Evolutionary conservation across 2,797 vertebrate species (phyloP).

Genomic region (Lagodon rhomboides): DNA sequence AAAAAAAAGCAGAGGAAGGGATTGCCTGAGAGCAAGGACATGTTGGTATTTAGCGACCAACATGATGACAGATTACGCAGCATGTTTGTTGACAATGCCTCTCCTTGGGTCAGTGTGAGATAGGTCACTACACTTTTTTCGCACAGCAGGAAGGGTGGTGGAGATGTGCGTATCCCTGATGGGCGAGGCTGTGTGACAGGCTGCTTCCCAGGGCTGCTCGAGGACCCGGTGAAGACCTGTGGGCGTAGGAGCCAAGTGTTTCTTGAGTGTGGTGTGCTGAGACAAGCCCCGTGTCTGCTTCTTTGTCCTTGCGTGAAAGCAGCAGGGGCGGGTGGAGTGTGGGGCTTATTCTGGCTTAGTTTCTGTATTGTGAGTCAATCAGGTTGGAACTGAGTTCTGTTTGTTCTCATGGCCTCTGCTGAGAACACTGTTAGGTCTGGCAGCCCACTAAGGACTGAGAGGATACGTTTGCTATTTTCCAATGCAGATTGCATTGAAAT

Average conservation of each 20-base stretch:
- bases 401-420: neutral
- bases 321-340: neutral
- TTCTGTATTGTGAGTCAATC: neutral
- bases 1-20: neutral
- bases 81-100: conserved; percentile 33
- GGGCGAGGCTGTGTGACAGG: conserved; percentile 38
- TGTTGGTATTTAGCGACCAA: conserved; percentile 45
- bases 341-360: neutral
- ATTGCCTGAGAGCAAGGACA: conserved; percentile 20
- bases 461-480: neutral
- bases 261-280: conserved; percentile 1
- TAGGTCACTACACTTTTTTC: conserved; percentile 37
- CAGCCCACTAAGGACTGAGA: neutral
- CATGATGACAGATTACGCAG: conserved; percentile 31
- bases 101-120: conserved; percentile 36
- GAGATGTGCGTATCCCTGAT: conserved; percentile 29
- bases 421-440: neutral
- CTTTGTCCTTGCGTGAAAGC: conserved; percentile 12
- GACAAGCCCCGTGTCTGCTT: conserved; percentile 7
- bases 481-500: neutral
- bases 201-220: conserved; percentile 6
- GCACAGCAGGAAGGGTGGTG: conserved; percentile 9
- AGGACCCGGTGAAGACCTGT: conserved; percentile 33
- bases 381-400: neutral
- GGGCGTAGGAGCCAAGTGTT: conserved; percentile 33